Evolutionary conservation across 2,797 vertebrate genomes (phyloP).

Genomic region (Hydrolagus colliei): DNA sequence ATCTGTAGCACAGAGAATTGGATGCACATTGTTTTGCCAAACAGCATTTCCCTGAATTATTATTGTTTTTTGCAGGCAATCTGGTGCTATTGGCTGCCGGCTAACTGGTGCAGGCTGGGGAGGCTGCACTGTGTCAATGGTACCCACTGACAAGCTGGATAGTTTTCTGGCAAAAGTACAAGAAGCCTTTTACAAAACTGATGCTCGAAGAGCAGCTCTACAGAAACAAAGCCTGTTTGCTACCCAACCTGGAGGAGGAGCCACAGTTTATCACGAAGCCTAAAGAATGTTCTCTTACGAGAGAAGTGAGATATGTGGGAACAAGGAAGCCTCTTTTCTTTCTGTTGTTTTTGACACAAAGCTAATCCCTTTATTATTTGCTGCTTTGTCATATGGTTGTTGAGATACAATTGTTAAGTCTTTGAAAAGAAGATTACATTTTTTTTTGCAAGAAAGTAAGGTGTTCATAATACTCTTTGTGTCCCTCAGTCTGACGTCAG

Average conservation of each 20-base stretch:
- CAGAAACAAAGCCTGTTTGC: constrained; percentile 77
- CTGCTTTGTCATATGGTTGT: constrained; percentile 48
- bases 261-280: constrained; percentile 70
- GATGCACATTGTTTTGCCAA: constrained; percentile 33
- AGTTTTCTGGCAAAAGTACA: constrained; percentile 72
- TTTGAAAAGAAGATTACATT: constrained; percentile 38
- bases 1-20: constrained; percentile 34
- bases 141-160: constrained; percentile 68
- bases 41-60: constrained; percentile 32
- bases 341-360: constrained; percentile 41
- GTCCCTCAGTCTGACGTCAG: neutral
- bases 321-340: constrained; percentile 46
- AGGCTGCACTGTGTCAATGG: constrained; percentile 89
- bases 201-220: constrained; percentile 52
- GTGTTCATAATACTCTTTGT: neutral
- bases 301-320: constrained; percentile 46
- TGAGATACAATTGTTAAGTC: constrained; percentile 46
- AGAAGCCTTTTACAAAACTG: constrained; percentile 64
- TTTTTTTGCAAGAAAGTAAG: constrained; percentile 1
- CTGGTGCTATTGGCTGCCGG: constrained; percentile 81
- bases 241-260: constrained; percentile 81
- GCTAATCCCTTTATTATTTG: constrained; percentile 44
- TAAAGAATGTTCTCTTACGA: constrained; percentile 46
- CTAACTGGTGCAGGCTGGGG: constrained; percentile 96
- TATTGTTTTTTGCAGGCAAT: constrained; percentile 60